These are phyloP conservation scores for Anabas testudineus DNA, from an alignment of 2,797 vertebrate species.

Conservation along the genomic window DNA sequence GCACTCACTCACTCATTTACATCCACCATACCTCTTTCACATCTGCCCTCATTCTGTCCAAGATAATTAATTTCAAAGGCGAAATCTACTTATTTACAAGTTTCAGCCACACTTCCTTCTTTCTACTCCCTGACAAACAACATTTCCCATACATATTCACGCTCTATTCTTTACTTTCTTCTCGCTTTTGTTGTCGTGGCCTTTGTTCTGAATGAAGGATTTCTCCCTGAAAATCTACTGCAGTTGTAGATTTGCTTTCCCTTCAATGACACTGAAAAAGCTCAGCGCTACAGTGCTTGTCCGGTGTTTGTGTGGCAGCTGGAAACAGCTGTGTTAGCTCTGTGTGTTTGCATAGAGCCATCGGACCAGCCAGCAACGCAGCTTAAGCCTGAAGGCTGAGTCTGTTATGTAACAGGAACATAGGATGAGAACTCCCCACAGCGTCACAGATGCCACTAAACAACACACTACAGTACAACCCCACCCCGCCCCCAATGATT, in stretches of 20 bases:
- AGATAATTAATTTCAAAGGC: conserved; percentile 65
- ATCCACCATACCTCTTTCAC: conserved; percentile 45
- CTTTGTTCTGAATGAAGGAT: conserved; percentile 31
- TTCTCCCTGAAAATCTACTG: conserved; percentile 5
- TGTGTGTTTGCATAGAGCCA: conserved; percentile 15
- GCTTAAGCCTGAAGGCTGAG: conserved; percentile 75
- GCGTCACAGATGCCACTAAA: conserved; percentile 57
- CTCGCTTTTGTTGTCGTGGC: neutral
- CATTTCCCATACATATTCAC: neutral
- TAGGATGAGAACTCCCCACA: conserved; percentile 69
- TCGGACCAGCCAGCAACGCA: conserved; percentile 49
- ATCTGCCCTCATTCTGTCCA: conserved; percentile 69
- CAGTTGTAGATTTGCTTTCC: neutral
- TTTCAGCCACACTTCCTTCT: conserved; percentile 13
- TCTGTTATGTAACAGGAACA: conserved; percentile 72
- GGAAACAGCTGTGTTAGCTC: conserved; percentile 56
- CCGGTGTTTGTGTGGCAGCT: conserved; percentile 55
- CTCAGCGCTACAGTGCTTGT: conserved; percentile 1
- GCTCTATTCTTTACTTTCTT: conserved; percentile 8
- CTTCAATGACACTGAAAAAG: conserved; percentile 14
- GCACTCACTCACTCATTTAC: conserved; percentile 39
- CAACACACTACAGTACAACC: conserved; percentile 37
- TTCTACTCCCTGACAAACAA: conserved; percentile 37
- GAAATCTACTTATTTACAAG: conserved; percentile 46
- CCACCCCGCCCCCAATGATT: neutral